Base-by-base conservation (phyloP, 2,113 vertebrate species). In the Aspiorhynchus laticeps region DNA sequence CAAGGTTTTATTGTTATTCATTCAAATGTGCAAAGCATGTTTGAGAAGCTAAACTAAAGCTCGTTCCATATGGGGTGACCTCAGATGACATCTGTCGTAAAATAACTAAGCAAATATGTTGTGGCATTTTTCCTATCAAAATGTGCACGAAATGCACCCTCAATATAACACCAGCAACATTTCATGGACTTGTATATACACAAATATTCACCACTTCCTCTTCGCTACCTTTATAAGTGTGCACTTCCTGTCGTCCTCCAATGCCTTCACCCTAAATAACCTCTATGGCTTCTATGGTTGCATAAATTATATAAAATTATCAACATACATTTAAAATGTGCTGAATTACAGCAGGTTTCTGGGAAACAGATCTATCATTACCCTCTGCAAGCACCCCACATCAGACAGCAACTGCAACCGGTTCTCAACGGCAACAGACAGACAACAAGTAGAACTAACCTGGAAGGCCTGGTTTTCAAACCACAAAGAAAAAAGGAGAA, bases 361-460 rank as follows among this genome's bases (percentile, higher is more conserved):
- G 91, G 87, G 81, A 91, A 80, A 43, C 90, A 63, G 91, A 91
- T 91, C 91, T 94, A 59, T 94, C 92, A 95, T 94, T 93, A 94
- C 88, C 74, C 78, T 88, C 86, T 89, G 3, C 53, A 79, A 74
- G 90, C 85, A 87, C 90, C 92, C 92, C 93, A 93, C 93, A 93
- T 94, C 93, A 93, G 91, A 90, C 89, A 90, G 84, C 31, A 17
- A 92, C 90, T 88, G 80, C 90, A 86, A 90, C 85, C 90, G 86
- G 85, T 88, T 83, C 90, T 67, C 76, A 88, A 89, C 84, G 85
- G 89, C 74, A 81, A 87, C 81, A 85, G 86, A 88, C 83, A 89
- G 88, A 84, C 85, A 43, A 73, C 87, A 84, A 89, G 86, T 85
- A 82, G 75, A 91, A 88, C 24, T 46, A 46, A 80, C 75, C 78